These are phyloP conservation scores for Hemicordylus capensis DNA, from an alignment of 2,113 vertebrate species.

Conservation along the genomic window DNA sequence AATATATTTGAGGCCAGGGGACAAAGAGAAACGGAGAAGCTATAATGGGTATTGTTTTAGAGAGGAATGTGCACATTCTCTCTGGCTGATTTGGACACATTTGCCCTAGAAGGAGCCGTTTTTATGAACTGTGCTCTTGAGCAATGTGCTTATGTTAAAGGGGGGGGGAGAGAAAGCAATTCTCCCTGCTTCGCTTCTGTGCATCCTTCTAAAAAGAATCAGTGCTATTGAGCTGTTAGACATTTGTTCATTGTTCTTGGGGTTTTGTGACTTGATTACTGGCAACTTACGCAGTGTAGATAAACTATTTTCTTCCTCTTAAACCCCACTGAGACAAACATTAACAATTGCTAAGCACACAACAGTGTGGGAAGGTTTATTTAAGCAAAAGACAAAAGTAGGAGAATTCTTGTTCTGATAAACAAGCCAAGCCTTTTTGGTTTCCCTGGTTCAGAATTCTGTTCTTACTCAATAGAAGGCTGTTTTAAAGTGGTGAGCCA, in stretches of 20 bases:
- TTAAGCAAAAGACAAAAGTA: not conserved
- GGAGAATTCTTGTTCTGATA: conserved; percentile 21
- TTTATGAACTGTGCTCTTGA: conserved; percentile 41
- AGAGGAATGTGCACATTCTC: not conserved
- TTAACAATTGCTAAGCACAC: conserved; percentile 4
- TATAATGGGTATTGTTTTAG: conserved; percentile 12
- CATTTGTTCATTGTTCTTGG: conserved; percentile 26
- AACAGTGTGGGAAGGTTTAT: conserved; percentile 9
- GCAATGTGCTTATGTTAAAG: conserved; percentile 21
- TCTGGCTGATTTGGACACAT: conserved; percentile 36
- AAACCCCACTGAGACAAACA: conserved; percentile 37
- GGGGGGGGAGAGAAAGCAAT: not conserved
- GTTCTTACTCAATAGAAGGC: conserved; percentile 2
- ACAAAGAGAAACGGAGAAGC: conserved; percentile 37
- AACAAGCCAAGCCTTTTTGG: conserved; percentile 37
- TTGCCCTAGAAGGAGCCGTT: conserved; percentile 38
- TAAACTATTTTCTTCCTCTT: conserved; percentile 39
- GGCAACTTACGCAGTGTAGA: conserved; percentile 29
- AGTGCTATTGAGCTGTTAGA: conserved; percentile 11
- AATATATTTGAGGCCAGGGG: conserved; percentile 62
- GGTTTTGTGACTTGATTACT: conserved; percentile 28
- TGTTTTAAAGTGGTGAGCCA: not conserved
- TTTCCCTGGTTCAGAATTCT: conserved; percentile 19
- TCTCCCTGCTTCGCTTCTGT: not conserved
- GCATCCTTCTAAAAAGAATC: conserved; percentile 40